Percentiles rank a stretch among this genome's conserved stretches.
phyloP scores from a whole-genome alignment of 2,113 vertebrate genomes.

The Lichenostomus cassidix region DNA sequence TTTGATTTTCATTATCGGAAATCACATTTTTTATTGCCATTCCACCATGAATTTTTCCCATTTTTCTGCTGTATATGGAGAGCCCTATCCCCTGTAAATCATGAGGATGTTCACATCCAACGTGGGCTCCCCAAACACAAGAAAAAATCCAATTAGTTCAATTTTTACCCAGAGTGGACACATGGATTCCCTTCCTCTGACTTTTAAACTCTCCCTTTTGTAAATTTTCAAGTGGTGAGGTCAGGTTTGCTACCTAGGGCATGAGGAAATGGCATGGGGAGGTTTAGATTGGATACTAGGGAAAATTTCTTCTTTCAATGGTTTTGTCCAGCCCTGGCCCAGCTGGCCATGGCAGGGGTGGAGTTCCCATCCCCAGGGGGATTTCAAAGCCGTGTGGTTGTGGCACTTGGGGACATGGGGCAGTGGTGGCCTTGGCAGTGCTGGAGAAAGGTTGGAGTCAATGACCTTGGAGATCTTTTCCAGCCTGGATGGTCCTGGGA shows the following conservation, averaged over 20 bases:
- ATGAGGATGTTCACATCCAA: rapidly evolving
- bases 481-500: not conserved
- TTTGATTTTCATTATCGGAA: not conserved
- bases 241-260: not conserved
- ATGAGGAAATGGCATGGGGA: not conserved
- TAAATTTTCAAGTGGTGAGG: not conserved
- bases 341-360: not conserved
- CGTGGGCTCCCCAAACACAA: rapidly evolving
- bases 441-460: not conserved
- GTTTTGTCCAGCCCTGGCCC: not conserved
- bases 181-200: not conserved
- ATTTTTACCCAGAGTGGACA: not conserved
- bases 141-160: not conserved
- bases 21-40: not conserved
- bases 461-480: not conserved
- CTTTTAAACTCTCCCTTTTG: not conserved
- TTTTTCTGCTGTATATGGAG: rapidly evolving
- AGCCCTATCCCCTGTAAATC: rapidly evolving
- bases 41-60: rapidly evolving
- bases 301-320: not conserved
- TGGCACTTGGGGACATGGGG: rapidly evolving
- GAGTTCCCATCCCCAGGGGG: not conserved
- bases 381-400: not conserved
- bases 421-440: not conserved
- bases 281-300: not conserved